Evolutionary conservation across 2,797 vertebrate species (phyloP), one percentile per base, ranked within the genome.

Genomic region (Alcedo quadribrachys): DNA sequence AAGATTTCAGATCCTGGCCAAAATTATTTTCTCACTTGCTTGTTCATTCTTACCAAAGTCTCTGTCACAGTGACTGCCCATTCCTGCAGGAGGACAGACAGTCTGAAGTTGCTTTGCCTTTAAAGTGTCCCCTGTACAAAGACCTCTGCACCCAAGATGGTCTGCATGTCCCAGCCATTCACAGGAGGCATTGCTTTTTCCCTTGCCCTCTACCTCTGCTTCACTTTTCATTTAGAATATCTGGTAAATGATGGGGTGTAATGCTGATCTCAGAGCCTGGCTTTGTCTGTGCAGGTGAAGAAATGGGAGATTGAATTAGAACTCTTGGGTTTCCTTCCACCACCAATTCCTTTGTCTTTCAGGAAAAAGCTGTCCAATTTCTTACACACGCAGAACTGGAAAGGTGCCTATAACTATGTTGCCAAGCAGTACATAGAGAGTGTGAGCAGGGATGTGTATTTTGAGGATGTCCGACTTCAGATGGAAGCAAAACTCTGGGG

Each of bases 401-500:
- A 99, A 96, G 97, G 98, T 2, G 98, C 99, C 6, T 99, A 98
- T 37, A 99, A 99, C 96, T 99, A 99, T 1, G 99, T 99, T 93
- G 97, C 98, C 14, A 99, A 99, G 94, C 93, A 98, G 9, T 99
- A 99, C 97, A 98, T 99, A 82, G 98, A 99, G 96, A 95, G 97
- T 0, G 99, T 99, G 93, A 97, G 97, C 92, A 98, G 98, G 80
- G 97, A 97, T 0, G 99, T 99, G 71, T 99, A 99, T 97, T 99
- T 99, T 81, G 99, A 99, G 94, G 99, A 99, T 35, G 99, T 99
- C 25, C 97, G 98, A 77, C 98, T 99, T 54, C 99, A 99, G 94
- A 99, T 99, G 99, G 99, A 99, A 90, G 99, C 99, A 82, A 99
- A 99, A 89, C 98, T 99, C 67, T 99, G 99, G 99, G 99, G 99